phyloP scores from a whole-genome alignment of 2,888 invertebrate genomes.

The Icerya purchasi region DNA sequence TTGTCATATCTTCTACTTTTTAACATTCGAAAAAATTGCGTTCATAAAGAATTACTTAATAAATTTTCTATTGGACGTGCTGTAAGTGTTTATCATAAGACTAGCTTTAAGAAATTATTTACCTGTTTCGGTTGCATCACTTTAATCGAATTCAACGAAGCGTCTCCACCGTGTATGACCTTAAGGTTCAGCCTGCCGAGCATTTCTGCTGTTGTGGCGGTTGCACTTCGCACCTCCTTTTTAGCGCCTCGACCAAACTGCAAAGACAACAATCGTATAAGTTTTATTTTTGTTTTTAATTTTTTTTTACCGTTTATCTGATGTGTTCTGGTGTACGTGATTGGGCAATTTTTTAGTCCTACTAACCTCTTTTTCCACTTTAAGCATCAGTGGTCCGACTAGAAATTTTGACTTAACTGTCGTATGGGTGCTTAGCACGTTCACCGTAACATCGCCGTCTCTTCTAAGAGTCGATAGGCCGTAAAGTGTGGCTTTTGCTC shows the following conservation, averaged over 20 bases:
- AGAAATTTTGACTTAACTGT: conserved; percentile 64
- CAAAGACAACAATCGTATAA: conserved; percentile 17
- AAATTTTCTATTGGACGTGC: no score
- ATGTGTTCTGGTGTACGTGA: no score
- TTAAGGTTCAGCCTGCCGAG: conserved; percentile 52
- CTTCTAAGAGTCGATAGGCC: conserved; percentile 57
- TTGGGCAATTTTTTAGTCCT: neutral
- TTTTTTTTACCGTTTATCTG: no score
- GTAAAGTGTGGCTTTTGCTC: conserved; percentile 56
- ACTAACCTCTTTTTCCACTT: conserved; percentile 51
- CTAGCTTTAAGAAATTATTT: conserved; percentile 14
- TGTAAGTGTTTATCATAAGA: no score
- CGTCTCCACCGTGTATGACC: conserved; percentile 57
- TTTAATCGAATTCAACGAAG: conserved; percentile 60
- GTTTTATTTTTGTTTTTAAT: no score
- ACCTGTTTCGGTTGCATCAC: conserved; percentile 76
- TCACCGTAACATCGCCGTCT: conserved; percentile 58
- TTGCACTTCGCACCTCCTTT: conserved; percentile 62
- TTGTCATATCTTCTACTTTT: no score
- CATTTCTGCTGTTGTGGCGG: conserved; percentile 73
- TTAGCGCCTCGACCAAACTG: conserved; percentile 55
- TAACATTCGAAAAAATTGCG: no score
- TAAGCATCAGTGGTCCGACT: conserved; percentile 53
- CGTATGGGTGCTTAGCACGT: conserved; percentile 55
- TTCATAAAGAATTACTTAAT: no score